Conservation (phyloP, 1,140 invertebrate species). For the Chionoecetes opilio region DNA sequence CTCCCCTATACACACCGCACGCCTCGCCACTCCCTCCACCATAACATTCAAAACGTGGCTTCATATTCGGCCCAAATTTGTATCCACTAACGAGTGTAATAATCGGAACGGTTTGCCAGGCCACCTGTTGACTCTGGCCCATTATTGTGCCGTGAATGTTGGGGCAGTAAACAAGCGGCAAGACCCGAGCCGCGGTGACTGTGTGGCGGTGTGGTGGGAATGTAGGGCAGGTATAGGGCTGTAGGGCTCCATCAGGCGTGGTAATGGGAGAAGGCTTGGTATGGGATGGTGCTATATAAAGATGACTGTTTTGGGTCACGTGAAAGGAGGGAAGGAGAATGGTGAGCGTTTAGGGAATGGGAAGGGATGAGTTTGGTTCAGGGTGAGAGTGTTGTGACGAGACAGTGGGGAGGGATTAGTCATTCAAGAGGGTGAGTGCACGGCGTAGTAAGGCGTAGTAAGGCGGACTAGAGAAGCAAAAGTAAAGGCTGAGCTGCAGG, state of each 20-base stretch:
- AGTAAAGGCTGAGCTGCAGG: too few relatives aligned
- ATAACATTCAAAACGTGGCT: constrained; percentile 39
- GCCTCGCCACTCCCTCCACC: background rate
- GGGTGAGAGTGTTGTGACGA: background rate
- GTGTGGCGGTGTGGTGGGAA: background rate
- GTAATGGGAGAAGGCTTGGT: background rate
- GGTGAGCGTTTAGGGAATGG: background rate
- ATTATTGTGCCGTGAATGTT: constrained; percentile 53
- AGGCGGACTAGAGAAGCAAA: background rate
- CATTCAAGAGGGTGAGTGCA: background rate
- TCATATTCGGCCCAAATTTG: constrained; percentile 54
- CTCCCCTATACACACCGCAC: background rate
- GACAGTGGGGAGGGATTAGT: background rate
- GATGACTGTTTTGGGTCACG: background rate
- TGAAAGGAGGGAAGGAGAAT: background rate
- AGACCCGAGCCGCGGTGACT: background rate
- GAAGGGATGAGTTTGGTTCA: background rate
- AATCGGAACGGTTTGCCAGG: constrained; percentile 8
- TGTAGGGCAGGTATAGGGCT: background rate
- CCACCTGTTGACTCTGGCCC: constrained; percentile 47
- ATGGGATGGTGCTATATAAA: background rate
- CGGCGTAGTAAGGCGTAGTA: too few relatives aligned
- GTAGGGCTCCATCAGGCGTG: background rate
- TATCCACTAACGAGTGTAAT: constrained; percentile 47
- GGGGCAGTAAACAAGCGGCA: constrained; percentile 34